Base-by-base conservation (phyloP, 2,888 invertebrate genomes). In the Myopa tessellatipennis region DNA sequence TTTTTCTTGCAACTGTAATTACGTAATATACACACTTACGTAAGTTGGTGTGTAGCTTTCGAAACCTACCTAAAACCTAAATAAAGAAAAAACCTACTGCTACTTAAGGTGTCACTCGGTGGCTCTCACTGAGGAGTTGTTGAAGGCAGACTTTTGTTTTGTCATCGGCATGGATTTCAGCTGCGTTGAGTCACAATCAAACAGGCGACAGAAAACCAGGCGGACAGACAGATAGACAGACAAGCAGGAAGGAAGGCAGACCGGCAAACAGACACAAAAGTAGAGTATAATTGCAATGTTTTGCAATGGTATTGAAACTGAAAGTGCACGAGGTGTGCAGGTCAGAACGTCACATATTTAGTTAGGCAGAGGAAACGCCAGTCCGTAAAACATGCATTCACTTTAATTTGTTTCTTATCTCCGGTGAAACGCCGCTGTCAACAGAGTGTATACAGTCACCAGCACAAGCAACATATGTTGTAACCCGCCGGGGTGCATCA, bases 291-390 rank as follows among this genome's bases (percentile, higher is more conserved):
- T 52, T 69, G 69, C 40, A 68, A 36, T n/a, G 45, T 68, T 68
- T 68, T 76, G 70, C 67, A 16, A 60, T 26, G 76, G 77, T 74
- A 79, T 77, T 71, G 77, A 79, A 76, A 79, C 77, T 71, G 77
- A 79, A 79, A 79, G 79, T 79, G 79, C 67, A 74, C 72, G 74
- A 75, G 52, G 40, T 69, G 45, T 26, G 36, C 52, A 52, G 50
- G 65, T 45, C 45, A 45, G 45, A 6, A 10, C 6, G 45, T 6
- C 45, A 45, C 6, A 3, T 10, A 45, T 6, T 45, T 2, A 45
- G 45, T 45, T 10, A 45, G 45, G 7, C 74, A 65, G 52, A 65
- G 65, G 74, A 74, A 74, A 55, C 74, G 6, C 16, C 14, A 26
- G 14, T 36, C 36, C 34, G 18, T 36, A 63, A 63, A 63, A 8